These are phyloP conservation scores for Gyrodactylus bullatarudis DNA, from an alignment of 1,140 invertebrate genomes.

Conservation along the genomic window DNA sequence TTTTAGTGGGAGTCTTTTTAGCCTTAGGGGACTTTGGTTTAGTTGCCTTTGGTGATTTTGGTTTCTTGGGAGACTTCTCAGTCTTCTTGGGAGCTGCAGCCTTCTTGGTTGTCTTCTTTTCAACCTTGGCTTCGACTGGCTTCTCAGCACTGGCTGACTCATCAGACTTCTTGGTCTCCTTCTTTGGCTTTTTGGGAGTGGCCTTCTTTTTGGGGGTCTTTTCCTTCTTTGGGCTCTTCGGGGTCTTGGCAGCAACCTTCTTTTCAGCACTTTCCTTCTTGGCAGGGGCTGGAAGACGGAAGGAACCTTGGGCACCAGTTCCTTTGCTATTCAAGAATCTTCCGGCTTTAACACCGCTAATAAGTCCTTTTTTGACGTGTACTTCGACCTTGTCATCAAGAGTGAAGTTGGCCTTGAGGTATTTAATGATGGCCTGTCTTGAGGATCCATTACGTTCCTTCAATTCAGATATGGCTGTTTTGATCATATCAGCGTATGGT, in stretches of 20 bases:
- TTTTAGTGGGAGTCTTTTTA: background rate
- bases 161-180: background rate
- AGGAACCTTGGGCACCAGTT: slow-evolving; percentile 11
- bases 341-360: background rate
- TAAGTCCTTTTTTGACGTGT: background rate
- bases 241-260: background rate
- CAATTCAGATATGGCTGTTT: slow-evolving; percentile 6
- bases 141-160: background rate
- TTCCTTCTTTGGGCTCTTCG: background rate
- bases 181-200: background rate
- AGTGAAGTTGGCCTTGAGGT: slow-evolving; percentile 15
- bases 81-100: background rate
- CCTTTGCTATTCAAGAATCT: slow-evolving; percentile 7
- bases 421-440: slow-evolving; percentile 10
- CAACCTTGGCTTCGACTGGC: background rate
- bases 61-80: background rate
- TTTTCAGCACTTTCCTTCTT: slow-evolving; percentile 6
- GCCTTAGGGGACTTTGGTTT: background rate
- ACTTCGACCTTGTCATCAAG: slow-evolving; percentile 8
- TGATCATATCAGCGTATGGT: slow-evolving; percentile 10
- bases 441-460: slow-evolving; percentile 10
- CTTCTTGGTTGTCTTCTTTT: background rate
- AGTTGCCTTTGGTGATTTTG: background rate
- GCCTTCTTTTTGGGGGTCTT: background rate
- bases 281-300: slow-evolving; percentile 10